These are phyloP conservation scores for Myanophis thanlyinensis DNA, from an alignment of 2,113 vertebrate genomes.

Conservation along the genomic window DNA sequence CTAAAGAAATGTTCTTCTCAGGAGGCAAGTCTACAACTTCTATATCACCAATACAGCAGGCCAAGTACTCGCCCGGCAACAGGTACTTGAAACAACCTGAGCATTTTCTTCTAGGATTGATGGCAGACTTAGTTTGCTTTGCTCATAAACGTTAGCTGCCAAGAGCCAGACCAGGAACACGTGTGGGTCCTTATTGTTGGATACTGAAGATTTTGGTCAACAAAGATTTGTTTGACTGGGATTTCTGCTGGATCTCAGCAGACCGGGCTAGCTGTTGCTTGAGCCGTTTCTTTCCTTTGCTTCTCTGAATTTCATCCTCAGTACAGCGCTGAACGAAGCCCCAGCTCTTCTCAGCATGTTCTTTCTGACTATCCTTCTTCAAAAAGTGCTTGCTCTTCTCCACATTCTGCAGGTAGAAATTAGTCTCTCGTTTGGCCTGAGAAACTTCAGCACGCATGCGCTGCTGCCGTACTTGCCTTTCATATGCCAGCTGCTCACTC, in stretches of 20 bases:
- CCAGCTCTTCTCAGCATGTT: constrained; percentile 74
- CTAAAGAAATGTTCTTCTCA: neutral
- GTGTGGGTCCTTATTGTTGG: neutral
- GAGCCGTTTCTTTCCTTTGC: constrained; percentile 40
- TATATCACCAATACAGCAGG: neutral
- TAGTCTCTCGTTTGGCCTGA: constrained; percentile 86
- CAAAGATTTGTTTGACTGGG: constrained; percentile 81
- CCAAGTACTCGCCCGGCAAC: neutral
- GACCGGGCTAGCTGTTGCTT: constrained; percentile 38
- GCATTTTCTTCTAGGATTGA: no score
- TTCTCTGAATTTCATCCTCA: constrained; percentile 77
- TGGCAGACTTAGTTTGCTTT: neutral
- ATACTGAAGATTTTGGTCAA: constrained; percentile 83
- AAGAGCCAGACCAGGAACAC: neutral
- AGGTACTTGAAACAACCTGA: neutral
- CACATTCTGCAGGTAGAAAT: constrained; percentile 85
- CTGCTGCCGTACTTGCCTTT: constrained; percentile 83
- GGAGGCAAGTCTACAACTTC: neutral
- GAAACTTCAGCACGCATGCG: constrained; percentile 83
- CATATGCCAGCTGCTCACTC: constrained; percentile 84
- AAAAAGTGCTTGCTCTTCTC: constrained; percentile 80
- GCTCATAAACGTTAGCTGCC: neutral
- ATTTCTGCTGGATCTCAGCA: constrained; percentile 70
- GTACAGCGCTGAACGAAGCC: constrained; percentile 83
- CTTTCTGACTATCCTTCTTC: constrained; percentile 50